Evolutionary conservation across 2,797 vertebrate genomes (phyloP).

Genomic region (Hemitrygon akajei): DNA sequence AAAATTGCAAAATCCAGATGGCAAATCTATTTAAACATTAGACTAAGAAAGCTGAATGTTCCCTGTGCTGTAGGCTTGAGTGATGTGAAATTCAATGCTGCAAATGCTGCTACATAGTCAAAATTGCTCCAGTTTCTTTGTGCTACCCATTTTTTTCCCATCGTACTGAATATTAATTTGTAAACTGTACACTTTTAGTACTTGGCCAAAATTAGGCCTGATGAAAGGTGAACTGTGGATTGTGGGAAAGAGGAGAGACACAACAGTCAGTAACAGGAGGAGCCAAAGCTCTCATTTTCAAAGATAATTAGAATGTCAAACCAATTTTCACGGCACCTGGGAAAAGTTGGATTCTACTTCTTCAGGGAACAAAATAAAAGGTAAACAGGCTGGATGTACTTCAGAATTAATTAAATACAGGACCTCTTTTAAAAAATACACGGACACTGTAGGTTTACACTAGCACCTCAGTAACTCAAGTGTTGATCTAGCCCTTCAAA

Average conservation of each 20-base stretch:
- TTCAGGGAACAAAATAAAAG: background rate
- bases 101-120: background rate
- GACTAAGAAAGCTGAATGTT: background rate
- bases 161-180: background rate
- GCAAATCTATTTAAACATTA: background rate
- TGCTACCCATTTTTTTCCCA: background rate
- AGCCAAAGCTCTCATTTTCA: background rate
- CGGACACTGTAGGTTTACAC: background rate
- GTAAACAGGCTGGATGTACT: background rate
- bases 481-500: background rate
- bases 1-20: background rate
- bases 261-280: background rate
- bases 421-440: background rate
- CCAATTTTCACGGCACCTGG: background rate
- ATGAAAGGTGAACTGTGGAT: background rate
- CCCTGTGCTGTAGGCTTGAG: background rate
- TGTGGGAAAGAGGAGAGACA: background rate
- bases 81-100: background rate
- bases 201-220: background rate
- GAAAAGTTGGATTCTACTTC: background rate
- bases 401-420: background rate
- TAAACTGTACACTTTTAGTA: background rate
- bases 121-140: background rate
- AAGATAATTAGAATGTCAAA: background rate
- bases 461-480: background rate